Evolutionary conservation across 2,888 invertebrate species (phyloP).

Genomic region (Arrhopalites spinosus): DNA sequence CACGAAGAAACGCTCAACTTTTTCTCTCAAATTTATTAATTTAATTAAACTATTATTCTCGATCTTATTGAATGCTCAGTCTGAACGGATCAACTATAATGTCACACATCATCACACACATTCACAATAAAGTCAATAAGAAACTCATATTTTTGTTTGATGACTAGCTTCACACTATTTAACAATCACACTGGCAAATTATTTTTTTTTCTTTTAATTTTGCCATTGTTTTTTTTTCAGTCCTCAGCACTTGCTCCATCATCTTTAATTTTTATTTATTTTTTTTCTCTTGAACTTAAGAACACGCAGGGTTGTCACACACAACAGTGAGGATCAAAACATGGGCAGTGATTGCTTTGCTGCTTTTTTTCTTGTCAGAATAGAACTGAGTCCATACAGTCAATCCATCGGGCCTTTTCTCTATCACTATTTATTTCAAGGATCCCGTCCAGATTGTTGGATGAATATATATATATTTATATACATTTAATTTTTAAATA

Average conservation of each 20-base stretch:
- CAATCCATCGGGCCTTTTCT: not conserved
- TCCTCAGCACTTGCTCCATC: constrained; percentile 11
- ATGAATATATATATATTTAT: too few species aligned
- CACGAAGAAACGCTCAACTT: constrained; percentile 30
- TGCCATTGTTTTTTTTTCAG: constrained; percentile 11
- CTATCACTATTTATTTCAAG: constrained; percentile 7
- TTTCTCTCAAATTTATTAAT: too few species aligned
- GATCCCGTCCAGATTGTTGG: constrained; percentile 18
- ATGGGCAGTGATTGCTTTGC: constrained; percentile 35
- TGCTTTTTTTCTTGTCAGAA: constrained; percentile 18
- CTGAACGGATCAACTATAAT: constrained; percentile 30
- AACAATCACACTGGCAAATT: constrained; percentile 31
- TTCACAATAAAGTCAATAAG: not conserved
- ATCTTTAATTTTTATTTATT: too few species aligned
- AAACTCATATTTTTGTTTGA: constrained; percentile 24
- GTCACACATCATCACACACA: constrained; percentile 4
- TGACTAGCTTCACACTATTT: constrained; percentile 38
- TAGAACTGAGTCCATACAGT: not conserved
- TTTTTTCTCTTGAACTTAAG: constrained; percentile 28
- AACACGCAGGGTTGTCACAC: constrained; percentile 29
- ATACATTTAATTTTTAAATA: too few species aligned
- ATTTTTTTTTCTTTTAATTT: not conserved
- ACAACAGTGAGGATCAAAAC: constrained; percentile 33
- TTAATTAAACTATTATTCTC: constrained; percentile 27
- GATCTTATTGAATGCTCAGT: constrained; percentile 33